A percentile compares a stretch with the other conserved stretches of the same genome.
phyloP scores from a whole-genome alignment of 2,113 vertebrate species.

The Sylvilagus bachmani region DNA sequence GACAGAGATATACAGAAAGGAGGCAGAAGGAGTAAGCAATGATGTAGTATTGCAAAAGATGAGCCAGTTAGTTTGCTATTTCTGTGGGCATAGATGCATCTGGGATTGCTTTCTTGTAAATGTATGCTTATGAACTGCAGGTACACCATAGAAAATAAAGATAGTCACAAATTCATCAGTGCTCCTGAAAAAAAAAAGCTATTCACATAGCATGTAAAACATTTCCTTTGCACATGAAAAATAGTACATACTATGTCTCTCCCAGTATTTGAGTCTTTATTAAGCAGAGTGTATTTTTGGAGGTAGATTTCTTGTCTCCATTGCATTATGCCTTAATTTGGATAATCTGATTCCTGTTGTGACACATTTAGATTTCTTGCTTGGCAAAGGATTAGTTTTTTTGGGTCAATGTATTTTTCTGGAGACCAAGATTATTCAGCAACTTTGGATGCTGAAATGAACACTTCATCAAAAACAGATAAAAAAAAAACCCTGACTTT shows the following conservation, averaged over 20 bases:
- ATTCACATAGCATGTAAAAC: not conserved
- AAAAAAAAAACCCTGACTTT: not conserved
- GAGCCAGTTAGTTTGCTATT: not conserved
- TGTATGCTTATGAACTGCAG: not conserved
- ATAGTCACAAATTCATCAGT: not conserved
- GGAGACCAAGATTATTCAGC: not conserved
- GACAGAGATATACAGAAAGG: not conserved
- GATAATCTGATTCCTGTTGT: constrained; percentile 11
- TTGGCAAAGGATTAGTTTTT: constrained; percentile 29
- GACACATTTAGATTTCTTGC: constrained; percentile 35
- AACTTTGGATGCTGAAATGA: constrained; percentile 27
- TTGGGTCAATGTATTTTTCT: constrained; percentile 22
- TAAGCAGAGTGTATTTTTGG: not conserved
- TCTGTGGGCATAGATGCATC: not conserved
- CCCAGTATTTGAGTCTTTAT: not conserved
- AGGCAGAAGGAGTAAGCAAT: not conserved
- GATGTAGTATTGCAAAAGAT: not conserved
- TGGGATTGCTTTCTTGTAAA: not conserved
- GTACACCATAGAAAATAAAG: not conserved
- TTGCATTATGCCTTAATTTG: constrained; percentile 1
- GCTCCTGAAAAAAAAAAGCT: constrained; percentile 13
- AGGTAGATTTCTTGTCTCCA: not conserved
- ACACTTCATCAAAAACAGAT: constrained; percentile 30
- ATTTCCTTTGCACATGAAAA: constrained; percentile 35
- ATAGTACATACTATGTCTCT: not conserved